Evolutionary conservation across 1,140 invertebrate species (phyloP).

Genomic region (Eueides isabella): DNA sequence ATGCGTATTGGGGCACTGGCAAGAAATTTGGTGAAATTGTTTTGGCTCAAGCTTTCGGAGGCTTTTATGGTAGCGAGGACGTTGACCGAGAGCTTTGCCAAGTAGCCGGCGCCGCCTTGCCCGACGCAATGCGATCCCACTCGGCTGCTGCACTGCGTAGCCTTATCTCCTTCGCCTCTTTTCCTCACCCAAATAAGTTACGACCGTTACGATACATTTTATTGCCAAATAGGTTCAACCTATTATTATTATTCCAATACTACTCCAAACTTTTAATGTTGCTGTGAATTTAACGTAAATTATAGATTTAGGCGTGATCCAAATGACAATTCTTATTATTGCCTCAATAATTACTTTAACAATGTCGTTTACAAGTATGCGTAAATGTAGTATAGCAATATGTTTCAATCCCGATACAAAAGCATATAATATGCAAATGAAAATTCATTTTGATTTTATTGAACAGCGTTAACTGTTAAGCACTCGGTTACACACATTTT

Average conservation of each 20-base stretch:
- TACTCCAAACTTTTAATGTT: conserved; percentile 34
- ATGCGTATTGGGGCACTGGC: conserved; percentile 72
- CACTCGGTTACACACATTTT: background rate
- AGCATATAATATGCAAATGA: conserved; percentile 22
- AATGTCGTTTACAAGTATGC: conserved; percentile 27
- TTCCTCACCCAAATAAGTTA: conserved; percentile 65
- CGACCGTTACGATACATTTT: conserved; percentile 57
- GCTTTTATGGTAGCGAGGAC: conserved; percentile 73
- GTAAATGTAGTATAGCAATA: conserved; percentile 20
- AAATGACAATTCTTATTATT: conserved; percentile 37
- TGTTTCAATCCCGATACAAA: conserved; percentile 15
- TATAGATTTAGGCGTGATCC: conserved; percentile 25
- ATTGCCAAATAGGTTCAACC: conserved; percentile 67
- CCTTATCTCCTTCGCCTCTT: conserved; percentile 59
- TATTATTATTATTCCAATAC: conserved; percentile 42
- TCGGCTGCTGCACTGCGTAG: conserved; percentile 74
- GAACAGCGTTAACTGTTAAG: background rate
- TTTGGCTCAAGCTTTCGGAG: conserved; percentile 74
- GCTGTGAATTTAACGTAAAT: conserved; percentile 37
- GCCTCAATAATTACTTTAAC: conserved; percentile 25
- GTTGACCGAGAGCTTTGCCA: conserved; percentile 74
- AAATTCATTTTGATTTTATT: conserved; percentile 18
- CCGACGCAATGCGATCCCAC: conserved; percentile 68
- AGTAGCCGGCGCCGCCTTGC: conserved; percentile 71
- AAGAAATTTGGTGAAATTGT: conserved; percentile 78